Evolutionary conservation across 1,140 invertebrate genomes (phyloP).

Genomic region (Drosophila bocki): DNA sequence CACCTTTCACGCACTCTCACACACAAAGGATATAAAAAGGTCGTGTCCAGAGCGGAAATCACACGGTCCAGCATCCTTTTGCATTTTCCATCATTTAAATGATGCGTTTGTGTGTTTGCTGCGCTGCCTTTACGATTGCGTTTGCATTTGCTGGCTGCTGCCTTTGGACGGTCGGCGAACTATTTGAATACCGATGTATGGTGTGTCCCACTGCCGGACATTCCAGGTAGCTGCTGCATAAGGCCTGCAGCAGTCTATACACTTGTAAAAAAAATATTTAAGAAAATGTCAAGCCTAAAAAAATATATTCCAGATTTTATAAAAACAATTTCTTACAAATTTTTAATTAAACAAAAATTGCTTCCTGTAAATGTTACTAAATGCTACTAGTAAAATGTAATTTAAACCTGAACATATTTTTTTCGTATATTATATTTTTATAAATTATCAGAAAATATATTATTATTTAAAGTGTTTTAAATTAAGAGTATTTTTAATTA

Average conservation of each 20-base stretch:
- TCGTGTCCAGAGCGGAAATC: conserved; percentile 69
- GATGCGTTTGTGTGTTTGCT: conserved; percentile 40
- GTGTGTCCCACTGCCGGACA: conserved; percentile 62
- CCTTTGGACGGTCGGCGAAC: conserved; percentile 36
- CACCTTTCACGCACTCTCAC: conserved; percentile 44
- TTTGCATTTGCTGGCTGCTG: conserved; percentile 35
- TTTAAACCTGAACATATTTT: too few species aligned
- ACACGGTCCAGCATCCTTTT: conserved; percentile 65
- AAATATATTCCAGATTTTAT: too few species aligned
- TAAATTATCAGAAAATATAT: too few species aligned
- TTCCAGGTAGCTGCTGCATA: conserved; percentile 20
- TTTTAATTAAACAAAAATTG: too few species aligned
- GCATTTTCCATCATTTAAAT: conserved; percentile 67
- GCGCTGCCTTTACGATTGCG: conserved; percentile 21
- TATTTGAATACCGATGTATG: conserved; percentile 76
- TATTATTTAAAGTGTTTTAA: too few species aligned
- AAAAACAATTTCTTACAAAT: too few species aligned
- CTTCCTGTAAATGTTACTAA: too few species aligned
- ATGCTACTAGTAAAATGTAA: too few species aligned
- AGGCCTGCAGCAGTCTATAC: background rate
- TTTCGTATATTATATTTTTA: too few species aligned
- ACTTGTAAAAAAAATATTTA: conserved; percentile 1
- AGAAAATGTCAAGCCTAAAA: background rate
- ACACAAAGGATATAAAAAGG: conserved; percentile 67
- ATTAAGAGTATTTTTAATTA: too few species aligned